A percentile compares a stretch with the other conserved stretches of the same genome.
Evolutionary conservation across 2,113 vertebrate genomes (phyloP).

Genomic region (Oryzias curvinotus): DNA sequence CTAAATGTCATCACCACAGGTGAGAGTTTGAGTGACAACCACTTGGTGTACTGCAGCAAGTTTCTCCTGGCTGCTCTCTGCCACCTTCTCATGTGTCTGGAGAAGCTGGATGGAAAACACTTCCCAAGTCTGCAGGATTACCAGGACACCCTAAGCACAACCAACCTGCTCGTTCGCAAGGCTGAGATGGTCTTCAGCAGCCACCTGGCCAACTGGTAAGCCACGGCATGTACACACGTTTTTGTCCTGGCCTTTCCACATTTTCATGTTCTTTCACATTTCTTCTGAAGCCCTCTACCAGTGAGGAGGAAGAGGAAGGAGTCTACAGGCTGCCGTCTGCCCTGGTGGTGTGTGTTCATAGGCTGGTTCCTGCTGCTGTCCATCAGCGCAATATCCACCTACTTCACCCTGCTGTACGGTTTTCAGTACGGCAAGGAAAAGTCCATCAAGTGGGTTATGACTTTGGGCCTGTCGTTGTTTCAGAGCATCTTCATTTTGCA

Average conservation of each 20-base stretch:
- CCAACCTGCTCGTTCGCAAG: conserved; percentile 66
- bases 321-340: conserved; percentile 64
- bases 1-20: conserved; percentile 49
- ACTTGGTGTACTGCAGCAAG: conserved; percentile 77
- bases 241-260: background rate
- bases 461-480: conserved; percentile 81
- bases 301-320: conserved; percentile 50
- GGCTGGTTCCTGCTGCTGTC: conserved; percentile 80
- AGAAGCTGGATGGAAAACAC: conserved; percentile 57
- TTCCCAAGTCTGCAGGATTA: conserved; percentile 61
- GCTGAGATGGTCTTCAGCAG: conserved; percentile 72
- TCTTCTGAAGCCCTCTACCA: conserved; percentile 36
- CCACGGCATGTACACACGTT: background rate
- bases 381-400: conserved; percentile 80
- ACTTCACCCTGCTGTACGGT: conserved; percentile 82
- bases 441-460: conserved; percentile 81
- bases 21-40: conserved; percentile 63
- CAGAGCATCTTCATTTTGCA: conserved; percentile 85
- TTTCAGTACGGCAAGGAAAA: conserved; percentile 78
- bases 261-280: background rate
- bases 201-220: conserved; percentile 71
- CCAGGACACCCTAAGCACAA: conserved; percentile 44
- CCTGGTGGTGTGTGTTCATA: conserved; percentile 83
- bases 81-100: conserved; percentile 66
- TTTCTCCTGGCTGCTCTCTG: conserved; percentile 71